Evolutionary conservation across 1,140 invertebrate species (phyloP).

Genomic region (Lycorma delicatula): DNA sequence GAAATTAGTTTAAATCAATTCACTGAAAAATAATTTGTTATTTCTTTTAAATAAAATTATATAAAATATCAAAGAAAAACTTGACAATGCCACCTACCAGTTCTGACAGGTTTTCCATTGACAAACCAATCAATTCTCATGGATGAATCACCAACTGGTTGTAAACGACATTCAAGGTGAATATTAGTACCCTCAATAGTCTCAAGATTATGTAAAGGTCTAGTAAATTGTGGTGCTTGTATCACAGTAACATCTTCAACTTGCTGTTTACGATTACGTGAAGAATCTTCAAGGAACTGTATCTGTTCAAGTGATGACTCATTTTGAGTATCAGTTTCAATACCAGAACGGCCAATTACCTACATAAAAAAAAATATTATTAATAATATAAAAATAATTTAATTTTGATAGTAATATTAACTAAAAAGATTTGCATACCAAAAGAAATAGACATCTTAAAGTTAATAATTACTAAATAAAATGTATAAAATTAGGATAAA

Average conservation of each 20-base stretch:
- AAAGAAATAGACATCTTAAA: too few species aligned
- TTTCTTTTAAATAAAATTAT: too few species aligned
- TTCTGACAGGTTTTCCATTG: constrained; percentile 80
- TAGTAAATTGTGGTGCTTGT: constrained; percentile 76
- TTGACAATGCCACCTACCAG: too few species aligned
- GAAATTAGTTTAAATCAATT: too few species aligned
- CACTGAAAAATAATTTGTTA: too few species aligned
- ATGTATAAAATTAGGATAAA: background rate
- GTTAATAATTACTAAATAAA: background rate
- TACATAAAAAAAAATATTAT: constrained; percentile 15
- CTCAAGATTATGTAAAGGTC: constrained; percentile 81
- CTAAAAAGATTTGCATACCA: background rate
- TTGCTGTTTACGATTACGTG: constrained; percentile 56
- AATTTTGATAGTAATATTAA: background rate
- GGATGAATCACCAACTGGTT: constrained; percentile 87
- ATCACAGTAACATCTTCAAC: constrained; percentile 69
- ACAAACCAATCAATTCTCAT: constrained; percentile 98
- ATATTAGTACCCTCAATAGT: constrained; percentile 87
- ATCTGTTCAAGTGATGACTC: constrained; percentile 92
- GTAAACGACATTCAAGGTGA: constrained; percentile 84
- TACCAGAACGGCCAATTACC: constrained; percentile 67
- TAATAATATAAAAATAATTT: background rate
- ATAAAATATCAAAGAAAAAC: too few species aligned
- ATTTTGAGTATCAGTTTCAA: constrained; percentile 89
- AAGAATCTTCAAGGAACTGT: constrained; percentile 84